phyloP scores from a whole-genome alignment of 2,888 invertebrate genomes.

The Ectemnius lituratus region DNA sequence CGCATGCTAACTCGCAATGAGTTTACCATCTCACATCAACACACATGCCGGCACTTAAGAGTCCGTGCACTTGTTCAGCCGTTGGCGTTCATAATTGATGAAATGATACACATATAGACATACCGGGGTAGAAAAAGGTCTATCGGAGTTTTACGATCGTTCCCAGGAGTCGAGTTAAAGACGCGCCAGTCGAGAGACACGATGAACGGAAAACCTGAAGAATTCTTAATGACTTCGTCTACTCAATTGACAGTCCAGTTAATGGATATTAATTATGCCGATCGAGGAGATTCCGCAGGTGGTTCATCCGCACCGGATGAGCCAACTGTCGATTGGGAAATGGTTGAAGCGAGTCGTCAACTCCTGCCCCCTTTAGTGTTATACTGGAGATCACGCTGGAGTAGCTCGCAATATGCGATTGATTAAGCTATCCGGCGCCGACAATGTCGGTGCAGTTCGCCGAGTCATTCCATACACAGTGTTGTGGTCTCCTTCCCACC shows the following conservation, averaged over 20 bases:
- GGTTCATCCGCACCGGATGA: constrained; percentile 41
- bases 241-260: constrained; percentile 4
- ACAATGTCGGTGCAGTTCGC: constrained; percentile 14
- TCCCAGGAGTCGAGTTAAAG: background rate
- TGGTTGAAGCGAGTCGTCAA: constrained; percentile 17
- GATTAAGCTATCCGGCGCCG: constrained; percentile 28
- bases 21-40: background rate
- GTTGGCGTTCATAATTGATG: constrained; percentile 62
- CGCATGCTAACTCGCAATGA: background rate
- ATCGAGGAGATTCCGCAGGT: constrained; percentile 54
- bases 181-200: too few species aligned
- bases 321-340: constrained; percentile 42
- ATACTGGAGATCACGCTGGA: constrained; percentile 8
- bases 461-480: constrained; percentile 12
- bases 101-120: constrained; percentile 52
- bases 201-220: too few species aligned
- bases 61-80: constrained; percentile 45
- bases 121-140: constrained; percentile 36
- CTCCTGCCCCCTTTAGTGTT: background rate
- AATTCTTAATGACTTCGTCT: too few species aligned
- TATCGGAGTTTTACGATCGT: constrained; percentile 52
- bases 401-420: constrained; percentile 9
- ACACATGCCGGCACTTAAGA: constrained; percentile 13
- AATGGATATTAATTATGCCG: constrained; percentile 64
- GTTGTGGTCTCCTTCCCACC: too few species aligned